These are phyloP conservation scores for Ephydatia muelleri DNA, from an alignment of 37 sponge, comb jelly and placozoan genomes.

Conservation along the genomic window DNA sequence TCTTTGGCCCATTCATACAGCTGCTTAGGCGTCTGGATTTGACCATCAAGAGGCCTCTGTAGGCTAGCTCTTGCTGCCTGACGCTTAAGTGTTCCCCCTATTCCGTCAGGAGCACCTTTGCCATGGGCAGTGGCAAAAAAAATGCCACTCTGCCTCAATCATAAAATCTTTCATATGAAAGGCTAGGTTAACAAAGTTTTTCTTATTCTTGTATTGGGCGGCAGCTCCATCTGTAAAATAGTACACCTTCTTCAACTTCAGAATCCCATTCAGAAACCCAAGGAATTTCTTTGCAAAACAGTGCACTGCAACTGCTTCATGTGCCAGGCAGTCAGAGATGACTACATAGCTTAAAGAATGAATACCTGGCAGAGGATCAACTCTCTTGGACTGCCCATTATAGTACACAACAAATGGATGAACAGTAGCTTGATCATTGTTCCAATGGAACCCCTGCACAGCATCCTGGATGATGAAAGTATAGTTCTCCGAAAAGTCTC, in stretches of 20 bases:
- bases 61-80: constrained; percentile 15
- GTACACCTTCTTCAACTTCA: too few relatives aligned
- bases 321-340: constrained; percentile 47
- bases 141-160: constrained; percentile 21
- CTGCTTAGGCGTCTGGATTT: constrained; percentile 24
- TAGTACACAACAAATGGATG: constrained; percentile 58
- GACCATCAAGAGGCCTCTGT: constrained; percentile 14
- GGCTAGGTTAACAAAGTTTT: constrained; percentile 4
- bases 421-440: constrained; percentile 53
- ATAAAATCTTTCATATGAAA: constrained; percentile 22
- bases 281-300: constrained; percentile 8
- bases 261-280: too few relatives aligned
- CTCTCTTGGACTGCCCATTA: background rate
- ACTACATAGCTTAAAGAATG: too few relatives aligned
- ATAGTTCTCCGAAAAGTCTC: constrained; percentile 61
- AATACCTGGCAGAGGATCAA: constrained; percentile 38
- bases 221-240: constrained; percentile 12
- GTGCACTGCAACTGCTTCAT: constrained; percentile 52
- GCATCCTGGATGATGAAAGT: constrained; percentile 60
- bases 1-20: too few relatives aligned
- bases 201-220: constrained; percentile 10
- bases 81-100: too few relatives aligned
- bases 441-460: constrained; percentile 50
- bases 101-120: background rate
- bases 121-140: constrained; percentile 32